A percentile compares a stretch with the other conserved stretches of the same genome.
These are phyloP conservation scores for Drosophila prosaltans DNA, from an alignment of 1,140 invertebrate genomes.

Conservation along the genomic window DNA sequence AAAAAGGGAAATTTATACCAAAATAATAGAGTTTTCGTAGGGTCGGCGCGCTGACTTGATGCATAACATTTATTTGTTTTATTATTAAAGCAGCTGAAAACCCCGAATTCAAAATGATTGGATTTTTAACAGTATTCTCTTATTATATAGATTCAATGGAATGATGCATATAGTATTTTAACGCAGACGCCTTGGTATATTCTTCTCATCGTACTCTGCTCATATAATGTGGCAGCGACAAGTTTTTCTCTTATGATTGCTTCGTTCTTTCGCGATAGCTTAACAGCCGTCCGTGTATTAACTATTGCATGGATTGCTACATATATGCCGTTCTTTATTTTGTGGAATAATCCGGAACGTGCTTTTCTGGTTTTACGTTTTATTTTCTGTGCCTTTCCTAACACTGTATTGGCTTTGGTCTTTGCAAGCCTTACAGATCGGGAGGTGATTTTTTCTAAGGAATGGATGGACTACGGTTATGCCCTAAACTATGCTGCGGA, in stretches of 20 bases:
- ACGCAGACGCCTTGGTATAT: slow-evolving; percentile 43
- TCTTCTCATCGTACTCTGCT: slow-evolving; percentile 33
- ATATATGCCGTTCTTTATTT: slow-evolving; percentile 57
- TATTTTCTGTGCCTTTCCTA: slow-evolving; percentile 43
- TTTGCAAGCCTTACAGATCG: slow-evolving; percentile 40
- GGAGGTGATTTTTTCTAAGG: slow-evolving; percentile 36
- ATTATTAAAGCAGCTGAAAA: no score
- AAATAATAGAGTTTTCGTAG: no score
- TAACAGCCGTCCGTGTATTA: slow-evolving; percentile 31
- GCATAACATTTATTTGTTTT: no score
- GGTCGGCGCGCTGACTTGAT: no score
- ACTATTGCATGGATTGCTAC: slow-evolving; percentile 53
- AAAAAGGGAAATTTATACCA: no score
- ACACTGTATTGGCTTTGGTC: slow-evolving; percentile 42
- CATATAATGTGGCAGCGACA: slow-evolving; percentile 38
- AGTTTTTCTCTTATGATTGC: slow-evolving; percentile 53
- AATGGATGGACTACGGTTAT: slow-evolving; percentile 23
- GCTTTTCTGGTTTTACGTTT: slow-evolving; percentile 5
- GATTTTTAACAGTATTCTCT: no score
- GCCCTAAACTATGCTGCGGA: background rate
- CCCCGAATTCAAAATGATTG: no score
- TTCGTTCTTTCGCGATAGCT: slow-evolving; percentile 44
- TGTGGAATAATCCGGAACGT: slow-evolving; percentile 38
- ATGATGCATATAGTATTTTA: slow-evolving; percentile 31
- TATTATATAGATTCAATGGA: slow-evolving; percentile 35